Base-by-base conservation (phyloP, 2,113 vertebrate species). In the Pungitius pungitius region DNA sequence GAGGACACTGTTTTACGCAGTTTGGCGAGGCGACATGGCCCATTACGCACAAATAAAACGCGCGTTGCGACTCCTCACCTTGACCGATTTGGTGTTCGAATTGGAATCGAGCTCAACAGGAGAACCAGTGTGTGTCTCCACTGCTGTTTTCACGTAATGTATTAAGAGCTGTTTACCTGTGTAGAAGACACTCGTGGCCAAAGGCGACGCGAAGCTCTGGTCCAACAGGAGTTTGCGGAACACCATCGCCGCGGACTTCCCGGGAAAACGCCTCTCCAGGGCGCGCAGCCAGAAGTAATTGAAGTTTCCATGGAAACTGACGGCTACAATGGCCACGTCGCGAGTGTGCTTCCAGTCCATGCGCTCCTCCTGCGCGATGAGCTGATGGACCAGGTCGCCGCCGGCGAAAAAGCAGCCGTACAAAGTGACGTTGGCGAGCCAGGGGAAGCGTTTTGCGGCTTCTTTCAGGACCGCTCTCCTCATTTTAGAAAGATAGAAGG, bases 231-330 rank as follows among this genome's bases (percentile, higher is more conserved):
- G 91, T 89, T 98, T 96, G 65, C 91, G 85, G 76, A 95, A 86
- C 9, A 97, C 75, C 72, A 90, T 93, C 45, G 90, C 45, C 1
- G 92, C 91, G 3, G 94, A 92, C 68, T 93, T 94, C 4, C 96
- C 96, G 0, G 96, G 96, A 71, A 96, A 94, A 3, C 93, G 92
- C 35, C 90, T 89, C 90, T 98, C 96, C 87, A 97, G 91, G 1
- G 89, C 90, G 27, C 93, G 87, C 27, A 96, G 84, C 96, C 96
- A 98, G 63, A 93, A 91, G 88, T 96, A 96, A 81, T 94, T 96
- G 67, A 97, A 96, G 91, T 97, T 95, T 33, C 93, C 96, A 11
- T 97, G 96, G 86, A 96, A 97, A 69, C 88, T 89, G 77, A 95
- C 80, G 0, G 92, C 94, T 88, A 97, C 92, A 1, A 95, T 88